phyloP scores from a whole-genome alignment of 2,797 vertebrate species.

The Pyrocephalus nanus region DNA sequence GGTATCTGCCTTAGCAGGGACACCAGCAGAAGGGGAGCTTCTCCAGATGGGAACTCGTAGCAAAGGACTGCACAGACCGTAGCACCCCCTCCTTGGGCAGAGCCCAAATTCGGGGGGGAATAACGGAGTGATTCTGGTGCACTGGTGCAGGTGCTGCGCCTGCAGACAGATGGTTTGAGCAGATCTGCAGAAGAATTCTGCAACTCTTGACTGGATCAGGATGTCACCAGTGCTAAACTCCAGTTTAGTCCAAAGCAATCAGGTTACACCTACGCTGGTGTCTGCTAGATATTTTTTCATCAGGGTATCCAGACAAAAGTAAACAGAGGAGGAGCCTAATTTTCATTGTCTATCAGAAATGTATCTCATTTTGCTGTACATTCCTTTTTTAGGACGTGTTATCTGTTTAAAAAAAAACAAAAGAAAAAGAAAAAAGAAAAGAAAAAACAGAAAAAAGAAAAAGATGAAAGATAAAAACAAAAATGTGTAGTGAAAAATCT shows the following conservation, averaged over 20 bases:
- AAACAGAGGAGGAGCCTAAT: slow-evolving; percentile 69
- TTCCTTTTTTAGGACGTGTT: slow-evolving; percentile 90
- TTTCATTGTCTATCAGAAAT: slow-evolving; percentile 77
- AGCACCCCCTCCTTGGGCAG: neutral
- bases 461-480: slow-evolving; percentile 3
- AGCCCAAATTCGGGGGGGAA: neutral
- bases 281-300: slow-evolving; percentile 39
- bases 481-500: slow-evolving; percentile 92
- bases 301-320: slow-evolving; percentile 60
- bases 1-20: neutral
- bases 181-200: neutral
- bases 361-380: slow-evolving; percentile 86
- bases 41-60: neutral
- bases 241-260: slow-evolving; percentile 25
- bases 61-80: neutral
- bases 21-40: neutral
- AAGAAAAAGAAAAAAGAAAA: slow-evolving; percentile 1
- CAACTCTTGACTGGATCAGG: slow-evolving; percentile 41
- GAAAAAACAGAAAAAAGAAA: slow-evolving; percentile 24
- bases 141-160: neutral
- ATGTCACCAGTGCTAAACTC: slow-evolving; percentile 34
- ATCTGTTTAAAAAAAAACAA: slow-evolving; percentile 81
- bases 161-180: fast-evolving
- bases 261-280: neutral
- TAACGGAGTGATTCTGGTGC: neutral